These are phyloP conservation scores for Styela clava DNA, from an alignment of 23 tunicate genomes.

Conservation along the genomic window DNA sequence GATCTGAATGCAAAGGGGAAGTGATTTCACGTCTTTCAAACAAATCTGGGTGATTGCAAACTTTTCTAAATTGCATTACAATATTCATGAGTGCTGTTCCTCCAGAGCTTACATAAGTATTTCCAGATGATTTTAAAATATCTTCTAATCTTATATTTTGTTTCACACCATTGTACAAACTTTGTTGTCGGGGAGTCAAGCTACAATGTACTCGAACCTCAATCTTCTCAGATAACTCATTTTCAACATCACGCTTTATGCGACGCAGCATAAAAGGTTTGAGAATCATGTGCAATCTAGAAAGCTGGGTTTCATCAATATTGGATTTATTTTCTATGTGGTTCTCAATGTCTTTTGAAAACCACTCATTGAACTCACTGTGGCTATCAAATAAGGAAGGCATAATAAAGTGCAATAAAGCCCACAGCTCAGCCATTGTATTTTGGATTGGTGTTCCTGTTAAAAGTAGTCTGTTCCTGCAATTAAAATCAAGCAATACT, in stretches of 20 bases:
- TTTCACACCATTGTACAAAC: slow-evolving; percentile 57
- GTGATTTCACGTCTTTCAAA: slow-evolving; percentile 20
- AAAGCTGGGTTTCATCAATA: slow-evolving; percentile 64
- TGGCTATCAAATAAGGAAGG: slow-evolving; percentile 81
- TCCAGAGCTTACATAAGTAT: background rate
- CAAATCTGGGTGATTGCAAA: slow-evolving; percentile 34
- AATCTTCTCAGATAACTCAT: slow-evolving; percentile 73
- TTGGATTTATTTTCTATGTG: slow-evolving; percentile 62
- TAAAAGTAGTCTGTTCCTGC: slow-evolving; percentile 60
- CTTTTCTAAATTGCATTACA: slow-evolving; percentile 91
- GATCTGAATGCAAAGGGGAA: background rate
- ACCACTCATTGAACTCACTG: slow-evolving; percentile 84
- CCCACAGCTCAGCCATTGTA: slow-evolving; percentile 92
- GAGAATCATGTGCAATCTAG: slow-evolving; percentile 65
- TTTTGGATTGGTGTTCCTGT: slow-evolving; percentile 89
- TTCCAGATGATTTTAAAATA: slow-evolving; percentile 24
- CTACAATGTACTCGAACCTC: slow-evolving; percentile 69
- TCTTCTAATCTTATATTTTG: slow-evolving; percentile 48
- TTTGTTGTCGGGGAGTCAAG: slow-evolving; percentile 59
- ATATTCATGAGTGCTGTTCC: slow-evolving; percentile 63
- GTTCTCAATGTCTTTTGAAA: slow-evolving; percentile 79
- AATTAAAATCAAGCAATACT: slow-evolving; percentile 63
- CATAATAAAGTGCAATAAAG: slow-evolving; percentile 82
- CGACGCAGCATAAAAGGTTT: slow-evolving; percentile 81
- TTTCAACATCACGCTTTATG: slow-evolving; percentile 73